Evolutionary conservation across 2,113 vertebrate genomes (phyloP).

Genomic region (Cebidichthys violaceus): DNA sequence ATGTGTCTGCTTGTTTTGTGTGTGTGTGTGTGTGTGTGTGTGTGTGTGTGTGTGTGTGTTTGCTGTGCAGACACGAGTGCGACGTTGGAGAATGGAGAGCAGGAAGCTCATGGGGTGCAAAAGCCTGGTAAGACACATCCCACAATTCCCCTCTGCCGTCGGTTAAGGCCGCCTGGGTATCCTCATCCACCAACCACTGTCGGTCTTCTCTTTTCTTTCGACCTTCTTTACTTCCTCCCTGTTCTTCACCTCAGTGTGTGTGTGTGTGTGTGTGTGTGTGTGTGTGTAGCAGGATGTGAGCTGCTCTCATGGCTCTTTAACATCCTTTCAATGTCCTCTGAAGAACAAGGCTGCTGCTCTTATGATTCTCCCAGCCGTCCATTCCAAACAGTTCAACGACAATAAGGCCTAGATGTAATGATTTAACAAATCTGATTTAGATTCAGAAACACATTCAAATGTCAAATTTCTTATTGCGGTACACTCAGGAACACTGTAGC

Average conservation of each 20-base stretch:
- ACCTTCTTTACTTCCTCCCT: constrained; percentile 18
- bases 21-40: constrained; percentile 66
- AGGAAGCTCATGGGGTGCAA: constrained; percentile 83
- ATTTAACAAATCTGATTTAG: neutral
- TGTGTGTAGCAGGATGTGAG: constrained; percentile 23
- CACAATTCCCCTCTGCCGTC: constrained; percentile 43
- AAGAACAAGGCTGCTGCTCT: neutral
- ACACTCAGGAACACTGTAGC: neutral
- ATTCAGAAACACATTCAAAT: neutral
- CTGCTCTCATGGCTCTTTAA: constrained; percentile 19
- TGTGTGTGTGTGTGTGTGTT: constrained; percentile 57
- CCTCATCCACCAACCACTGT: constrained; percentile 18
- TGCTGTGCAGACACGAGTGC: constrained; percentile 76
- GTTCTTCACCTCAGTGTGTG: neutral
- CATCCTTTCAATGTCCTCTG: constrained; percentile 7
- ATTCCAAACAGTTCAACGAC: neutral
- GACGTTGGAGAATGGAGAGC: constrained; percentile 89
- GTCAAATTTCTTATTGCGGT: neutral
- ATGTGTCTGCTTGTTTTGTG: constrained; percentile 60
- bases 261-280: constrained; percentile 19
- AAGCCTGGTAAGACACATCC: constrained; percentile 82
- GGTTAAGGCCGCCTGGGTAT: constrained; percentile 15
- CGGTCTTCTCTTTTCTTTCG: constrained; percentile 17
- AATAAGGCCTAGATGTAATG: neutral
- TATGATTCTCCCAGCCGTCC: neutral